Evolutionary conservation across 1,140 invertebrate species (phyloP).

Genomic region (Cydia pomonella): DNA sequence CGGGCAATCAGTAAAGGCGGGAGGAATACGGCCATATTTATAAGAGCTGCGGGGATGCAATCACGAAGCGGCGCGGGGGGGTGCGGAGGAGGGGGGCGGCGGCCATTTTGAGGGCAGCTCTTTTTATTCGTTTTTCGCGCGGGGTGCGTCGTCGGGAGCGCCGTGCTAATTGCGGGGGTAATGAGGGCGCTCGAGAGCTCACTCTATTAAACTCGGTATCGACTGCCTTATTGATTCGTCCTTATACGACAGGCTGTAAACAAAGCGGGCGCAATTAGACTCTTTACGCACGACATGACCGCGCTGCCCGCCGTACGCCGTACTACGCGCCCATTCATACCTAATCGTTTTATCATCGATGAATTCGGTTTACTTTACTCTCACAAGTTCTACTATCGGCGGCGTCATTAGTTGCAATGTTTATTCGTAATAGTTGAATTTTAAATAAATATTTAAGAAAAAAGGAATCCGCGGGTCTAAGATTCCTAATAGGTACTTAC

Average conservation of each 20-base stretch:
- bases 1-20: constrained; percentile 81
- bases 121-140: constrained; percentile 81
- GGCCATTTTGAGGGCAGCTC: constrained; percentile 81
- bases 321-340: constrained; percentile 18
- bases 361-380: not conserved
- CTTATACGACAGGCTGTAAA: constrained; percentile 70
- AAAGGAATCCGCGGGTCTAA: no score
- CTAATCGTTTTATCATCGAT: constrained; percentile 27
- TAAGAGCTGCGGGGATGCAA: constrained; percentile 81
- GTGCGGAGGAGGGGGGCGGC: constrained; percentile 69
- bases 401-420: no score
- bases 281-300: constrained; percentile 52
- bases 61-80: constrained; percentile 79
- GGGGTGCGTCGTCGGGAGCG: constrained; percentile 78
- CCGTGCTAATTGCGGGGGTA: constrained; percentile 79
- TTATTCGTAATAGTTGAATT: no score
- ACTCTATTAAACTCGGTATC: constrained; percentile 79
- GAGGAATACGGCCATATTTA: constrained; percentile 82
- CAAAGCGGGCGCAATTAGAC: constrained; percentile 71
- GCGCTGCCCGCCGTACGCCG: constrained; percentile 38
- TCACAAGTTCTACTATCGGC: not conserved
- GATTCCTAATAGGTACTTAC: no score
- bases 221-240: constrained; percentile 79
- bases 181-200: constrained; percentile 74
- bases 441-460: no score